Evolutionary conservation across 2,113 vertebrate genomes (phyloP), one percentile per base, ranked within the genome.

Genomic region (Anseranas semipalmata): DNA sequence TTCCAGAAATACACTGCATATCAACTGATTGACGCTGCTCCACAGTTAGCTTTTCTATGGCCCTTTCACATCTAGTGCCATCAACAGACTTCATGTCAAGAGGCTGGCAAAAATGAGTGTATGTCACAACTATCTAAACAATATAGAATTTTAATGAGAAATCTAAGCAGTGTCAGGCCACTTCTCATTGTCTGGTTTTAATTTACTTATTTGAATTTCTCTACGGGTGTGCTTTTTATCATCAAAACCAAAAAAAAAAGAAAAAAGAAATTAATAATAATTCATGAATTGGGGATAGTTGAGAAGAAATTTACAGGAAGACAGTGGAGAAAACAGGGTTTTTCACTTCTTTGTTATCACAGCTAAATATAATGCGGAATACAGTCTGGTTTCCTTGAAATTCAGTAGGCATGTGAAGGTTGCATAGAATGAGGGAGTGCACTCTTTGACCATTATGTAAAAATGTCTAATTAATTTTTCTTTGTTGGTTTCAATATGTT

Each of bases 401-500:
- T 95, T 90, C 91, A 80, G 53, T 70, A 85, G 25, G 53, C 32
- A 67, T 55, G 9, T 7, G 32, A 83, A 80, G 37, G 12, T 18
- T 90, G 5, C 32, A 65, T 1, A 87, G 81, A 82, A 86, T n/a
- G 30, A 87, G 12, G 24, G 21, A 95, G 53, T 83, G 33, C 0
- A 1, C 6, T 83, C 55, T 83, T 89, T 87, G 80, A 28, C 30
- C 53, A 78, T 83, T 91, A 84, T 75, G 41, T 58, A 89, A 94
- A 97, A 96, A 75, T 56, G 32, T 71, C 76, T 94, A 94, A 95
- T 79, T 97, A 86, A 90, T 96, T 83, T 90, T 91, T 73, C 63
- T 95, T 95, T 95, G 76, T 87, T 56, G 17, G 45, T 94, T 96
- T 89, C 75, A 95, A 80, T 78, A 70, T 79, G n/a, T 58, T 91